A percentile compares a stretch with the other conserved stretches of the same genome.
phyloP scores from a whole-genome alignment of 2,113 vertebrate species.

The Dascyllus trimaculatus region DNA sequence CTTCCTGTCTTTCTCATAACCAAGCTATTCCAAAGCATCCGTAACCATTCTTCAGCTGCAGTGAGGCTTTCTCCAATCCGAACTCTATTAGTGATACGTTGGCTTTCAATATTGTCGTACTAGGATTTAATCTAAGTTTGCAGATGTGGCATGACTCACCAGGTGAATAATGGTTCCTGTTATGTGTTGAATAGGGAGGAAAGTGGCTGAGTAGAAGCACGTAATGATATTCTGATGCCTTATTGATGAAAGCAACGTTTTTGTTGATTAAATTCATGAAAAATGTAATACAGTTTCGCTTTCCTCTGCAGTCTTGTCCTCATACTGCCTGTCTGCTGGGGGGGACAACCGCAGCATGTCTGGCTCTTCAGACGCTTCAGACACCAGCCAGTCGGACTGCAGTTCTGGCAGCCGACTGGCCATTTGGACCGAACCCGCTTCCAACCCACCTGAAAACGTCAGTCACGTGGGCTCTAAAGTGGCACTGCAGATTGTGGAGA shows the following conservation, averaged over 20 bases:
- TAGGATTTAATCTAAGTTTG: conserved; percentile 1
- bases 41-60: not conserved
- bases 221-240: not conserved
- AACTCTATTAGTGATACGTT: not conserved
- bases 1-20: not conserved
- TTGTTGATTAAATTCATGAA: conserved; percentile 15
- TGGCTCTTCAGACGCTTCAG: conserved; percentile 90
- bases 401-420: conserved; percentile 88
- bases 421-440: conserved; percentile 88
- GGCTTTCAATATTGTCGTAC: conserved; percentile 14
- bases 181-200: conserved; percentile 11
- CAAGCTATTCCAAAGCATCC: not conserved
- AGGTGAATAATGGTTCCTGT: conserved; percentile 29
- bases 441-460: conserved; percentile 78
- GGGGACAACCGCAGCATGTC: conserved; percentile 93
- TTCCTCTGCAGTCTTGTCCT: conserved; percentile 68
- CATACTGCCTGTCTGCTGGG: conserved; percentile 69
- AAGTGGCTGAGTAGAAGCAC: not conserved
- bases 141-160: not conserved
- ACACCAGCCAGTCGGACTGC: conserved; percentile 93
- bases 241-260: conserved; percentile 21
- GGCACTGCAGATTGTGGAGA: conserved; percentile 82
- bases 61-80: not conserved
- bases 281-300: not conserved
- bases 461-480: conserved; percentile 71